Base-by-base conservation (phyloP, 2,797 vertebrate genomes). In the Anniella stebbinsi region DNA sequence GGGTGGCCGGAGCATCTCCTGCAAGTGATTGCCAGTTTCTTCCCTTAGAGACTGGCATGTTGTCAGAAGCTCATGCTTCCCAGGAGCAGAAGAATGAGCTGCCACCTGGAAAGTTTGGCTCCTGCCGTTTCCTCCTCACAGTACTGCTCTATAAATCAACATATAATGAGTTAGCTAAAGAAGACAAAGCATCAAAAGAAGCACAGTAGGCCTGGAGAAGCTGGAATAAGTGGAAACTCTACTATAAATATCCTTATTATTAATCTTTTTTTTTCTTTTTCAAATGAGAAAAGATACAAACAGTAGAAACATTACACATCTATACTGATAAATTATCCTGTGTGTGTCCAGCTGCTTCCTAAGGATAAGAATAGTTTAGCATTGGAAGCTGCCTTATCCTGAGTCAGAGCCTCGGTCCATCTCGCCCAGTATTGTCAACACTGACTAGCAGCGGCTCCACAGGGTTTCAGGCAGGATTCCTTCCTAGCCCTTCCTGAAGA, bases 141-240 rank as follows among this genome's bases (percentile, higher is more conserved):
- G 57, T 28, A 86, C 87, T 87, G 87, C 88, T 72, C 17, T 54
- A 88, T 88, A 90, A 93, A 92, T 92, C 90, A 91, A 86, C 69
- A 60, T 33, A 48, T 73, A 88, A 82, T 88, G 67, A 88, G 87
- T 72, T 81, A 81, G 54, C 78, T 82, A 41, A 69, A 87, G 75
- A 45, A 51, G 86, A 70, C 70, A 18, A 87, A 21, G 33, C 88
- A 75, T 1, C 9, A 86, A 54, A 86, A 60, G 89, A 92, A 88
- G 51, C 23, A n/a, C 54, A 75, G 2, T 23, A 1, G 38, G 8
- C 10, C 41, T 0, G 0, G n/a, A 48, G 66, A 72, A 83, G 33
- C 33, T 21, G 41, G 15, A 63, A 78, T 72, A 87, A 86, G 18
- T 63, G 89, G 87, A 80, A 36, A 63, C 33, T 88, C 36, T 38